These are phyloP conservation scores for Didymodactylos carnosus DNA, from an alignment of 2,888 invertebrate genomes.

Conservation along the genomic window DNA sequence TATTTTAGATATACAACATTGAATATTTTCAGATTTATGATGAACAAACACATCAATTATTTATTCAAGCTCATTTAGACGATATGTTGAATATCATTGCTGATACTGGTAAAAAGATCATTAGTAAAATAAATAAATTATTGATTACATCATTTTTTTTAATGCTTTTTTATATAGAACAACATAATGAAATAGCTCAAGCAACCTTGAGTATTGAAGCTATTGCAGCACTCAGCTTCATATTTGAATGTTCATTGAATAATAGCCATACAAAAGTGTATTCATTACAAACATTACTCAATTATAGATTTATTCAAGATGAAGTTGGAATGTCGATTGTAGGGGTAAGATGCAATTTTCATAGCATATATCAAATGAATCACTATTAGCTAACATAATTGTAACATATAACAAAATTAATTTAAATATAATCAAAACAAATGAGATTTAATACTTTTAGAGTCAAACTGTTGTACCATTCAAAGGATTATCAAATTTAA, in stretches of 20 bases:
- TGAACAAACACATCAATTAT: neutral
- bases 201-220: slow-evolving; percentile 23
- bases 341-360: neutral
- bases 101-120: no score
- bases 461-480: neutral
- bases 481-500: neutral
- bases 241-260: slow-evolving; percentile 27
- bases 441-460: neutral
- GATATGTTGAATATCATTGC: neutral
- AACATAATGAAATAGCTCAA: slow-evolving; percentile 5
- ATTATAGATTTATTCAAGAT: neutral
- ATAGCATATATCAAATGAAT: no score
- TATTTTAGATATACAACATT: no score
- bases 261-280: slow-evolving; percentile 18
- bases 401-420: neutral
- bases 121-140: no score
- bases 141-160: neutral
- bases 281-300: neutral
- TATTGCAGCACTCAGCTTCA: slow-evolving; percentile 28
- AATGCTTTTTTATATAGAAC: slow-evolving; percentile 1
- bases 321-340: neutral
- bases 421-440: neutral
- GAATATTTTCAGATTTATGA: neutral
- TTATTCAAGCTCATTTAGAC: neutral
- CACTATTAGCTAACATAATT: neutral